phyloP scores from a whole-genome alignment of 2,113 vertebrate species.

The Albula goreensis region DNA sequence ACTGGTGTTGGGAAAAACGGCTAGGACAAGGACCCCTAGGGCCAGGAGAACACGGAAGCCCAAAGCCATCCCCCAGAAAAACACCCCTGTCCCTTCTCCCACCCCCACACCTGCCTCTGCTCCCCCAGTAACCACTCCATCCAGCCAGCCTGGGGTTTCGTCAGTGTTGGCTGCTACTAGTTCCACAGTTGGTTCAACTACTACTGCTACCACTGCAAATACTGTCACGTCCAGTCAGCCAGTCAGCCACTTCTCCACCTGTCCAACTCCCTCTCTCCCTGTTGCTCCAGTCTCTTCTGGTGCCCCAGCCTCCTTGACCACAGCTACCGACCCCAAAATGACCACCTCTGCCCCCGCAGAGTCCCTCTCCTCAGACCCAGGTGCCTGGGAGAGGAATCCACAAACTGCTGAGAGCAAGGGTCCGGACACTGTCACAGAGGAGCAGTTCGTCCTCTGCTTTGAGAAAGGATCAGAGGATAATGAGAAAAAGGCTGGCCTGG shows the following conservation, averaged over 20 bases:
- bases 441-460: conserved; percentile 72
- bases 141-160: conserved; percentile 31
- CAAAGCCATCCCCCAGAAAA: conserved; percentile 55
- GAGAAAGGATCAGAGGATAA: conserved; percentile 56
- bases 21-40: conserved; percentile 62
- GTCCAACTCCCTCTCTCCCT: conserved; percentile 27
- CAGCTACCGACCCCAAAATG: conserved; percentile 38
- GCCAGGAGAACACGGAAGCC: conserved; percentile 68
- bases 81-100: too few relatives aligned
- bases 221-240: not conserved
- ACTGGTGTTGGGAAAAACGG: conserved; percentile 63
- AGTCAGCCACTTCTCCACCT: conserved; percentile 18
- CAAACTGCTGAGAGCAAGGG: conserved; percentile 40
- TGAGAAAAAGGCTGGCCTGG: conserved; percentile 40
- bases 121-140: not conserved
- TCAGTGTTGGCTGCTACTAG: conserved; percentile 36
- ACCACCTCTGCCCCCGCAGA: conserved; percentile 24
- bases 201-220: conserved; percentile 25
- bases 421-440: conserved; percentile 45
- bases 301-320: conserved; percentile 12
- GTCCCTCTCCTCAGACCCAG: conserved; percentile 32
- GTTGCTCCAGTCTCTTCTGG: conserved; percentile 15
- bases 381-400: conserved; percentile 26
- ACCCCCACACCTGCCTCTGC: conserved; percentile 8
- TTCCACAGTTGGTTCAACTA: not conserved